Percentiles rank a stretch among this genome's conserved stretches.
These are phyloP conservation scores for Morus bassanus DNA, from an alignment of 2,797 vertebrate genomes.

Conservation along the genomic window DNA sequence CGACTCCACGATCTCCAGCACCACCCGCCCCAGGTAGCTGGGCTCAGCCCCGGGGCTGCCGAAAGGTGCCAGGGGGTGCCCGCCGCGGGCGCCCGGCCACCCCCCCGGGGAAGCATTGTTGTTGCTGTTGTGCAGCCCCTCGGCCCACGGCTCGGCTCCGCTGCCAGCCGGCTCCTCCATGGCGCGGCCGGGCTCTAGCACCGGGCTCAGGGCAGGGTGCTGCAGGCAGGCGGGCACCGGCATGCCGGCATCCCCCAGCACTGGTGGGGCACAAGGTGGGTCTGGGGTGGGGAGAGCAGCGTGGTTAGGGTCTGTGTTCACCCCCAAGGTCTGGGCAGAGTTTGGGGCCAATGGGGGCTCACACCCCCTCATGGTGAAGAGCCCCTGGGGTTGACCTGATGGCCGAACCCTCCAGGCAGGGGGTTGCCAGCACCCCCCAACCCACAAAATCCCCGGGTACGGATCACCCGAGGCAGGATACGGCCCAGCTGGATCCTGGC, in stretches of 20 bases:
- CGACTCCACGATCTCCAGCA: constrained; percentile 95
- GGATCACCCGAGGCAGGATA: not conserved
- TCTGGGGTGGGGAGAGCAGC: constrained; percentile 49
- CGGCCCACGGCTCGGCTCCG: not conserved
- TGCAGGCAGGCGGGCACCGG: constrained; percentile 67
- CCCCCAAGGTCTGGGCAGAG: rapidly evolving
- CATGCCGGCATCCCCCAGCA: constrained; percentile 80
- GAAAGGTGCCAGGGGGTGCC: constrained; percentile 75
- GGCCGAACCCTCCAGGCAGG: not conserved
- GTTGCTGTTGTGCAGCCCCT: constrained; percentile 72
- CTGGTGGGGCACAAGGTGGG: constrained; percentile 70
- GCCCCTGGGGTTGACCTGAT: not conserved
- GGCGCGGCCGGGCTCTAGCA: constrained; percentile 70
- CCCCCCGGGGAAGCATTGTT: constrained; percentile 60
- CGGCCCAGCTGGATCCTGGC: rapidly evolving
- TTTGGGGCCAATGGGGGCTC: not conserved
- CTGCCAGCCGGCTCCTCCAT: constrained; percentile 65
- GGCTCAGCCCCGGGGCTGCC: constrained; percentile 78
- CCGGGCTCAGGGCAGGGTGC: constrained; percentile 74
- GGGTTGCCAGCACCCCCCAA: not conserved
- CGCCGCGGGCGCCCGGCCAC: constrained; percentile 38
- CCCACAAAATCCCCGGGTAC: rapidly evolving
- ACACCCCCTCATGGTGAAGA: rapidly evolving
- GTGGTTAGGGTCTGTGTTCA: rapidly evolving
- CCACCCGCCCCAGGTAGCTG: constrained; percentile 91